Conservation (phyloP, 2,797 vertebrate genomes). For the Margarornis squamiger region DNA sequence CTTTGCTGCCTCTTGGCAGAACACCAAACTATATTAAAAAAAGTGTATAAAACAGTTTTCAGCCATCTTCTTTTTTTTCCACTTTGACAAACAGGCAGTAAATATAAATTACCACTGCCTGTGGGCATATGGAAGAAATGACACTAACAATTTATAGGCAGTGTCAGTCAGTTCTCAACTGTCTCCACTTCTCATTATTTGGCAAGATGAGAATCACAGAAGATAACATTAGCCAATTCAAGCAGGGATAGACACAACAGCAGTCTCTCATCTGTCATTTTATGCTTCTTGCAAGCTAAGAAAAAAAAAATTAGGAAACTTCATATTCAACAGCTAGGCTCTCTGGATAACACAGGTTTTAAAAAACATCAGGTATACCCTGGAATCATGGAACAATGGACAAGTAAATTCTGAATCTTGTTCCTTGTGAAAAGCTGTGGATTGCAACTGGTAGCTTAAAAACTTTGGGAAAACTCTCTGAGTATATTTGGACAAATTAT, state of each 20-base stretch:
- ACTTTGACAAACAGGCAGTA: slow-evolving; percentile 1
- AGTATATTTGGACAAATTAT: neutral
- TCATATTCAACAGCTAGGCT: neutral
- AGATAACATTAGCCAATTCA: neutral
- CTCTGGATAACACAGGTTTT: neutral
- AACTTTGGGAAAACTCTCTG: neutral
- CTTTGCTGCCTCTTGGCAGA: neutral
- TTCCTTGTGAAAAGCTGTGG: neutral
- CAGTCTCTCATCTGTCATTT: neutral
- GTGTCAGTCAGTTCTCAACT: slow-evolving; percentile 16
- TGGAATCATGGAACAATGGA: neutral
- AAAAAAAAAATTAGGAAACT: neutral
- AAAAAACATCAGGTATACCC: neutral
- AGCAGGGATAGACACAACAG: neutral
- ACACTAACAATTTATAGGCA: slow-evolving; percentile 54
- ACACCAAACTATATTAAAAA: slow-evolving; percentile 20
- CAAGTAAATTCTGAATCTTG: neutral
- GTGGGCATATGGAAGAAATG: slow-evolving; percentile 25
- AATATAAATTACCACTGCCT: slow-evolving; percentile 59
- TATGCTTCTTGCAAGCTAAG: neutral
- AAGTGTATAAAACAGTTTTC: neutral
- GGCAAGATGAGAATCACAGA: neutral
- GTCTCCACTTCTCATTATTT: neutral
- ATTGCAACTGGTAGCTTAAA: neutral
- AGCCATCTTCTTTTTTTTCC: slow-evolving; percentile 14